A percentile compares a stretch with the other conserved stretches of the same genome.
These are phyloP conservation scores for Scaptomyza caliginosa DNA, from an alignment of 2,888 invertebrate genomes.

Conservation along the genomic window DNA sequence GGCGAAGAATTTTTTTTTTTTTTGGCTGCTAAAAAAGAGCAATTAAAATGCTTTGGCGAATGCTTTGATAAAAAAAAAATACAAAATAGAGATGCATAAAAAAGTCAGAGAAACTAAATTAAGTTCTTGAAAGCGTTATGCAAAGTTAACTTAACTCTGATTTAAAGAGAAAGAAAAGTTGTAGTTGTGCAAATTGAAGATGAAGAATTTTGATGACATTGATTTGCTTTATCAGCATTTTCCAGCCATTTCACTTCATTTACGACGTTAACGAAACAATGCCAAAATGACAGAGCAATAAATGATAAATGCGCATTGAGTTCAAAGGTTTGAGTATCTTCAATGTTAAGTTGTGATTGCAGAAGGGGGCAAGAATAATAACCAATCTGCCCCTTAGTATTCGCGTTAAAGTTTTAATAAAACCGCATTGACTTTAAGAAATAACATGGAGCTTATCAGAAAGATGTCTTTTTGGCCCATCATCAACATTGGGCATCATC, in stretches of 20 bases:
- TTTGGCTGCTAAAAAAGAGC: slow-evolving; percentile 8
- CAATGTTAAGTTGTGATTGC: neutral
- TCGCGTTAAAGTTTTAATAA: no score
- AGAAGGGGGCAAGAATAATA: no score
- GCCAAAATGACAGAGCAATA: slow-evolving; percentile 62
- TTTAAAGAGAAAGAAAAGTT: neutral
- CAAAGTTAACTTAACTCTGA: slow-evolving; percentile 14
- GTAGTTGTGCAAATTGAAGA: neutral
- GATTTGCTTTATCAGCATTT: slow-evolving; percentile 69
- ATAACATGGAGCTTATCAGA: no score
- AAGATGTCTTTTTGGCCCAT: slow-evolving; percentile 26
- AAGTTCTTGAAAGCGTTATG: slow-evolving; percentile 13
- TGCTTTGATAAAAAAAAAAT: neutral
- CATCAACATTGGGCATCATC: slow-evolving; percentile 59
- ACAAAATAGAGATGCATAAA: slow-evolving; percentile 18
- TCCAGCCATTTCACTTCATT: slow-evolving; percentile 77
- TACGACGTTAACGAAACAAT: slow-evolving; percentile 56
- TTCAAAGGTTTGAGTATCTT: slow-evolving; percentile 5
- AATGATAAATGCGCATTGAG: slow-evolving; percentile 38
- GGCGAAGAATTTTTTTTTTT: slow-evolving; percentile 29
- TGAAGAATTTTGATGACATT: slow-evolving; percentile 42
- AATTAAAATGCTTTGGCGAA: slow-evolving; percentile 27
- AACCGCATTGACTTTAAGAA: no score
- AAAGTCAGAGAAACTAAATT: slow-evolving; percentile 12
- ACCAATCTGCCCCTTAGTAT: no score